Base-by-base conservation (phyloP, 2,113 vertebrate species). In the Anhinga anhinga region DNA sequence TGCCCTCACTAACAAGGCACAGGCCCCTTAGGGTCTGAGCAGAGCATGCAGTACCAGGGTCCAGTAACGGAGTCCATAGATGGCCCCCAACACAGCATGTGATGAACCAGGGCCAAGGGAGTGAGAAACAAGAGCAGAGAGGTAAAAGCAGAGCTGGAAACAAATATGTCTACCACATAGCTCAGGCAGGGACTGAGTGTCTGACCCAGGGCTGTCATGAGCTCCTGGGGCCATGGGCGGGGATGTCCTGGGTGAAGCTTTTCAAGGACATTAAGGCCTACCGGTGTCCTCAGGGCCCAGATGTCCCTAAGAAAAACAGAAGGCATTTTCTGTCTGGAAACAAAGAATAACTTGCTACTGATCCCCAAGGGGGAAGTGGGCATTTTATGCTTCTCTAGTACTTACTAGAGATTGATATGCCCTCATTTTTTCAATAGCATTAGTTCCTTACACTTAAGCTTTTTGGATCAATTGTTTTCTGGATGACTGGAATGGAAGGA, bases 381-480 rank as follows among this genome's bases (percentile, higher is more conserved):
- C 3, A 49, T 88, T 90, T 92, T 83, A 77, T 77, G 8, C 10
- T 72, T 82, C 56, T 90, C 40, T 65, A 69, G 62, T 87, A 65
- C 45, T 77, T 93, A 66, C 52, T 32, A 82, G 70, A 94, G 70
- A 95, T 91, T 93, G 85, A 86, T 83, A 38, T 83, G 42, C 13
- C 40, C 66, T 93, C 49, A 42, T 90, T 90, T 94, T 94, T 95
- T 73, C 47, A 86, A 81, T 8, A 73, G 55, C 38, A 55, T 81
- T 83, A 78, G 58, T 32, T 87, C 53, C 67, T 93, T 86, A 96
- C 45, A 73, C 32, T 45, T 83, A 83, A 95, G 67, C 69, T 88
- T 78, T 45, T 90, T 90, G 66, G 76, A 95, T 94, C 90, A 93
- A 88, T 95, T 92, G 67, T 83, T 96, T 96, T 90, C 84, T 93